Evolutionary conservation across 2,888 invertebrate species (phyloP).

Genomic region (Watsonalla binaria): DNA sequence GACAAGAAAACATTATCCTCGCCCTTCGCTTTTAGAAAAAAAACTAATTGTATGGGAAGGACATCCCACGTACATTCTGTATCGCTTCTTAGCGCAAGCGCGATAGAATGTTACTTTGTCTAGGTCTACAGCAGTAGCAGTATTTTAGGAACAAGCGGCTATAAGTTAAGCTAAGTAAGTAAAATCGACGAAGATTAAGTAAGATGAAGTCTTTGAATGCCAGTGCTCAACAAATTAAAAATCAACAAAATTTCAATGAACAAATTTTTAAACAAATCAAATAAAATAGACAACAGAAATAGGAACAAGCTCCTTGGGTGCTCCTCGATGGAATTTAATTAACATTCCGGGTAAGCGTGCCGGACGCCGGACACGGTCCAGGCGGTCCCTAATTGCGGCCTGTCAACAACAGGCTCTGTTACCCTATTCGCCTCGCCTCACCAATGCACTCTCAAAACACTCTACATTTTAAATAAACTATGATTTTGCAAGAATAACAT

Average conservation of each 20-base stretch:
- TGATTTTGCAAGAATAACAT: no score
- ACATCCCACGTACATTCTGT: no score
- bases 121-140: no score
- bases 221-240: constrained; percentile 6
- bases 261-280: constrained; percentile 36
- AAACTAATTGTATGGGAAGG: no score
- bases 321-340: constrained; percentile 59
- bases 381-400: constrained; percentile 49
- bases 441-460: constrained; percentile 25
- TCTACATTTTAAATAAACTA: not conserved
- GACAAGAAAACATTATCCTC: no score
- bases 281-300: constrained; percentile 39
- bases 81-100: no score
- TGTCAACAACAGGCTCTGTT: constrained; percentile 50
- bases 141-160: no score
- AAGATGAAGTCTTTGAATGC: constrained; percentile 8
- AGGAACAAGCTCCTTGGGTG: constrained; percentile 46
- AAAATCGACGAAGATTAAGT: no score
- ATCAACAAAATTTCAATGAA: constrained; percentile 1
- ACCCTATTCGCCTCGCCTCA: constrained; percentile 28
- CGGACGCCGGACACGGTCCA: constrained; percentile 34
- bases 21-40: no score
- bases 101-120: no score
- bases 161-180: no score
- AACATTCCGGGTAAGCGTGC: constrained; percentile 44